phyloP scores from a whole-genome alignment of 2,888 invertebrate genomes.

The Lamellibrachia satsuma region DNA sequence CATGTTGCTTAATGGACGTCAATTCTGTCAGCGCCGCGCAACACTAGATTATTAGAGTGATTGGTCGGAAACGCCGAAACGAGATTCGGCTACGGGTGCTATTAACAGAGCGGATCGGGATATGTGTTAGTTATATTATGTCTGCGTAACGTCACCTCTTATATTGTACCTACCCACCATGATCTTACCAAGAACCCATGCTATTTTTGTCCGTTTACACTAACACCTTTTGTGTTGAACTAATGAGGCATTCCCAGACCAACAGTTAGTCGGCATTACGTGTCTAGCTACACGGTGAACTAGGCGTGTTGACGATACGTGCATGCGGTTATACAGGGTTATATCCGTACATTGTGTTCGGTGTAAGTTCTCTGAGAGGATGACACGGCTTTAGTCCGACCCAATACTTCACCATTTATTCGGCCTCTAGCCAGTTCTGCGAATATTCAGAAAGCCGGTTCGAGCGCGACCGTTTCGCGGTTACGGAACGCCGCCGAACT shows the following conservation, averaged over 20 bases:
- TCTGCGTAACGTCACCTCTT: background rate
- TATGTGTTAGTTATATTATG: background rate
- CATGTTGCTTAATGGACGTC: background rate
- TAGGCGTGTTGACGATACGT: background rate
- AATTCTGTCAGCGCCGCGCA: background rate
- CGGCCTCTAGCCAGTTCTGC: background rate
- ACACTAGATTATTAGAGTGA: conserved; percentile 17
- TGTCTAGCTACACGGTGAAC: background rate
- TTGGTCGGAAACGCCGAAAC: conserved; percentile 5
- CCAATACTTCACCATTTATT: background rate
- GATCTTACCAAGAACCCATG: background rate
- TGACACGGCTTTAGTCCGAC: background rate
- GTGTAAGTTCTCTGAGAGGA: background rate
- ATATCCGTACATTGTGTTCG: background rate
- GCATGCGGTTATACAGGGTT: background rate
- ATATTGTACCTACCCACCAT: background rate
- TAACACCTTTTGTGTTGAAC: background rate
- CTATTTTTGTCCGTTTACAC: background rate
- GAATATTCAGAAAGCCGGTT: background rate
- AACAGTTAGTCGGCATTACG: background rate
- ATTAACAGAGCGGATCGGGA: background rate
- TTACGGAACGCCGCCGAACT: background rate
- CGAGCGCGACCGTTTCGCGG: background rate
- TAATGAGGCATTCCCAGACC: background rate
- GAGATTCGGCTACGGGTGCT: background rate